Conservation (phyloP, 1,140 invertebrate species). For the Bemisia tabaci region DNA sequence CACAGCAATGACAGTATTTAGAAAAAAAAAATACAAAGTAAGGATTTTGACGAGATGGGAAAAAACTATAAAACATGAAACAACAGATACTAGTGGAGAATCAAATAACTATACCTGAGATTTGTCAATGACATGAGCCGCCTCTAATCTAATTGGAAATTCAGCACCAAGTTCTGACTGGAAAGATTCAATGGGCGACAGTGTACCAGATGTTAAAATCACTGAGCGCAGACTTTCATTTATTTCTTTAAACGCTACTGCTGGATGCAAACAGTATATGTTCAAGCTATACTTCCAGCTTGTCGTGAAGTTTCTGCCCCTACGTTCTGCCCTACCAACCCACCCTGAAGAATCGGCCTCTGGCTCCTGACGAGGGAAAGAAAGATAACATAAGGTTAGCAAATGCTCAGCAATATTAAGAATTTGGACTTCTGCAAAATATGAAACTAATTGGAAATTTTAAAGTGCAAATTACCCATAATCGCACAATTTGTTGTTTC, state of each 20-base stretch:
- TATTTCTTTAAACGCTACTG: slow-evolving; percentile 73
- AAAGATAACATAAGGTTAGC: too few relatives aligned
- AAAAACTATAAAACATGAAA: too few relatives aligned
- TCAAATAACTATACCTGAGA: slow-evolving; percentile 80
- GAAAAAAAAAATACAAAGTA: too few relatives aligned
- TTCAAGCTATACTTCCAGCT: slow-evolving; percentile 30
- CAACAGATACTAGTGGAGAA: too few relatives aligned
- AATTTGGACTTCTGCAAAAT: too few relatives aligned
- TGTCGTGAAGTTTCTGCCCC: neutral
- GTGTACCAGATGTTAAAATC: slow-evolving; percentile 90
- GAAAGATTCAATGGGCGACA: slow-evolving; percentile 80
- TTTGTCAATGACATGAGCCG: slow-evolving; percentile 78
- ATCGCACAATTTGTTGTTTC: too few relatives aligned
- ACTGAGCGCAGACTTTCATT: slow-evolving; percentile 65
- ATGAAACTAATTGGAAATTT: too few relatives aligned
- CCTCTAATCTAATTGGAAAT: slow-evolving; percentile 66
- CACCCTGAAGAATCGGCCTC: neutral
- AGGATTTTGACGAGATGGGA: too few relatives aligned
- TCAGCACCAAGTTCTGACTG: slow-evolving; percentile 74
- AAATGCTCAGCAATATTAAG: too few relatives aligned
- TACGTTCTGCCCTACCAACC: neutral
- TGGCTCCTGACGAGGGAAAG: neutral
- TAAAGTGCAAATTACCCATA: too few relatives aligned
- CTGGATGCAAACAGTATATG: slow-evolving; percentile 94
- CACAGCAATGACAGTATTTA: too few relatives aligned